These are phyloP conservation scores for Salmo trutta DNA, from an alignment of 2,797 vertebrate species.

Conservation along the genomic window DNA sequence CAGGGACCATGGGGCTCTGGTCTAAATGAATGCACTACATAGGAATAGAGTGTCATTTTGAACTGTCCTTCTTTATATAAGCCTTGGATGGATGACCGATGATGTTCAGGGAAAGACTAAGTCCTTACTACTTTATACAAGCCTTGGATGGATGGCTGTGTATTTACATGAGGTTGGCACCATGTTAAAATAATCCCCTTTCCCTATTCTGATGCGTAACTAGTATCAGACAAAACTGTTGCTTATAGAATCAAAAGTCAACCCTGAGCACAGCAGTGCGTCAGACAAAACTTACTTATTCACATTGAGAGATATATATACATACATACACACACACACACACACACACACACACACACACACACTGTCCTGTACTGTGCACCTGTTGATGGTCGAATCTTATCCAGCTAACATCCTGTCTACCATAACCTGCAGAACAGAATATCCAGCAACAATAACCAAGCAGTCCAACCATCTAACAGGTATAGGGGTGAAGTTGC, in stretches of 20 bases:
- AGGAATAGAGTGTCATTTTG: too few species aligned
- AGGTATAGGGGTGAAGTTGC: too few species aligned
- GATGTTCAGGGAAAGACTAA: neutral
- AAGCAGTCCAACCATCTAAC: too few species aligned
- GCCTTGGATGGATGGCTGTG: neutral
- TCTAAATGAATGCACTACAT: too few species aligned
- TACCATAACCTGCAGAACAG: neutral
- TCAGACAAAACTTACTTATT: neutral
- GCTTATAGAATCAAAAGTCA: neutral
- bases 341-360: too few species aligned
- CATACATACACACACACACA: too few species aligned
- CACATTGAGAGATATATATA: neutral
- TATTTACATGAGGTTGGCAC: neutral
- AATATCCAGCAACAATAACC: neutral
- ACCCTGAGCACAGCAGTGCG: neutral
- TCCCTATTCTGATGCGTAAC: constrained; percentile 34
- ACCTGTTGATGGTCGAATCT: too few species aligned
- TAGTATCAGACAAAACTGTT: constrained; percentile 7
- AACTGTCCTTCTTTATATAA: too few species aligned
- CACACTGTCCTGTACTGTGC: too few species aligned
- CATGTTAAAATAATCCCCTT: constrained; percentile 27
- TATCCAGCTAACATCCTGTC: too few species aligned
- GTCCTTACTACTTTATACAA: too few species aligned
- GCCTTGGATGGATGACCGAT: neutral
- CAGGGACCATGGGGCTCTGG: too few species aligned